Evolutionary conservation across 2,888 invertebrate species (phyloP).

Genomic region (Sussaba pulchella): DNA sequence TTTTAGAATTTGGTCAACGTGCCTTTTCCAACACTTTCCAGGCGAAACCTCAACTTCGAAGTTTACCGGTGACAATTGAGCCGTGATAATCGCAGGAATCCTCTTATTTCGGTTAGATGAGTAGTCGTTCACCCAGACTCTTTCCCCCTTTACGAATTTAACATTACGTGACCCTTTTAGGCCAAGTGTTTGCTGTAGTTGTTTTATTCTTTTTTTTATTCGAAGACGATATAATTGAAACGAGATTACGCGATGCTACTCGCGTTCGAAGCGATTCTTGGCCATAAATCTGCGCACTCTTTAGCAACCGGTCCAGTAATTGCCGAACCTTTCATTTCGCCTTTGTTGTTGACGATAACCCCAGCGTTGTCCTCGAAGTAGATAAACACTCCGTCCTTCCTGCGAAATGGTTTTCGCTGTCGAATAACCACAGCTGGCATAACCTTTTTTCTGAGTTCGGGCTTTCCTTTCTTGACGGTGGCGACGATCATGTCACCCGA

Average conservation of each 20-base stretch:
- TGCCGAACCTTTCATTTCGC: constrained; percentile 99
- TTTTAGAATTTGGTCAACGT: not conserved
- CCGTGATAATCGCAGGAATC: no score
- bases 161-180: no score
- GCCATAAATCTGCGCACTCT: constrained; percentile 99
- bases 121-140: no score
- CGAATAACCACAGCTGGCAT: constrained; percentile 99
- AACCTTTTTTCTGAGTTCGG: constrained; percentile 99
- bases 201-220: constrained; percentile 37
- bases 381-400: constrained; percentile 99
- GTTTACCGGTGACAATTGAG: not conserved
- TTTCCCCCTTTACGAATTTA: not conserved
- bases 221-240: constrained; percentile 44
- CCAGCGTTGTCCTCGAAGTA: constrained; percentile 99
- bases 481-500: constrained; percentile 99
- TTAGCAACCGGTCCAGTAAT: constrained; percentile 99
- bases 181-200: no score
- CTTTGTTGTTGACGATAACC: constrained; percentile 99
- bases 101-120: no score
- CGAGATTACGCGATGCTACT: constrained; percentile 95
- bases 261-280: constrained; percentile 99
- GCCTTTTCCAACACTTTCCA: not conserved
- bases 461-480: constrained; percentile 99
- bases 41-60: not conserved
- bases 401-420: constrained; percentile 98